Evolutionary conservation across 2,888 invertebrate species (phyloP), one percentile per base, ranked within the genome.

Genomic region (Pachydiplax longipennis): DNA sequence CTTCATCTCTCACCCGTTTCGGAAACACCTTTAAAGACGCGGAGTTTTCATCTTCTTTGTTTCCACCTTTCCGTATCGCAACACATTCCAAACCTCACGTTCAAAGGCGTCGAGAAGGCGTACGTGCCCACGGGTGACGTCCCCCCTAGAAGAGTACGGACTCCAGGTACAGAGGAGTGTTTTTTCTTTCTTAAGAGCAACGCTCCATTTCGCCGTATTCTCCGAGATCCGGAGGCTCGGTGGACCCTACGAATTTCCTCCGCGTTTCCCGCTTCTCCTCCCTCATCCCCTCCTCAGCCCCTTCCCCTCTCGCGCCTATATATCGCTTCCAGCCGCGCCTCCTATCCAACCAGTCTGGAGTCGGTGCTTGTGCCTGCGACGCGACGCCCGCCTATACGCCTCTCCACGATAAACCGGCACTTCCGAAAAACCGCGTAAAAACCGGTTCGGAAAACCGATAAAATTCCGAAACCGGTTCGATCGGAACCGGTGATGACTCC

Each of bases 261-360:
- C 18, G 18, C 53, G 53, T 25, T 37, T 25, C 53, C 58, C 37
- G 25, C 37, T 18, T 18, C 83, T 35, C 35, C 2, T 25, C 2
- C 12, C 22, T 25, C 40, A 10, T 25, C 58, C 22, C 87, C 61
- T n/a, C n/a, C 87, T 13, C 65, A n/a, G 8, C 58, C 0, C 0
- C 35, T 61, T 87, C 87, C 87, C 87, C 87, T 87, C 25, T 53
- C 87, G 87, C 87, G 87, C 87, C 87, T 87, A 87, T 87, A 87
- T 87, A 87, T 87, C 87, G 58, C 87, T 61, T 12, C 61, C 65
- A 87, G 61, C 87, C 61, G 87, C 87, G 87, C 87, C 87, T 87
- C 61, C 61, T 37, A 65, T 61, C 87, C 40, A 58, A 40, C 58
- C 87, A 87, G 87, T 87, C 61, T 31, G 61, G 61, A 87, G 87